These are phyloP conservation scores for Pachyramphus minor DNA, from an alignment of 2,113 vertebrate genomes.

Conservation along the genomic window DNA sequence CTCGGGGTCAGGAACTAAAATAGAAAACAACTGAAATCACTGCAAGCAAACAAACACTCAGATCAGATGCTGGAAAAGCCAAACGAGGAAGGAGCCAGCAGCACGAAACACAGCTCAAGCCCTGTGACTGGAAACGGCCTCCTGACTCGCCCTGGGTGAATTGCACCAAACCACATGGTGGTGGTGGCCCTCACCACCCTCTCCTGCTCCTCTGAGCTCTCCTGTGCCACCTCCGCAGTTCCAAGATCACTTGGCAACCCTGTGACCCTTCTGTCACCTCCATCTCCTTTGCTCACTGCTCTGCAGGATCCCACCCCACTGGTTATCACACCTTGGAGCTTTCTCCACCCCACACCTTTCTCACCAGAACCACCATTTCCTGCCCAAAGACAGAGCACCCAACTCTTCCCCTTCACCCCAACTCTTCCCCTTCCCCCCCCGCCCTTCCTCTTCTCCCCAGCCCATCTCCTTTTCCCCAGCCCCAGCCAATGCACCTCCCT, in stretches of 20 bases:
- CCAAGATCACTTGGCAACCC: neutral
- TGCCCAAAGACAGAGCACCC: neutral
- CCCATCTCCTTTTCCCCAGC: neutral
- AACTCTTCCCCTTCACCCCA: neutral
- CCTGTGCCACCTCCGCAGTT: neutral
- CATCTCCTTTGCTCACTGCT: neutral
- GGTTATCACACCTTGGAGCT: neutral
- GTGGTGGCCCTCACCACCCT: neutral
- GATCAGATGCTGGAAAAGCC: constrained; percentile 53
- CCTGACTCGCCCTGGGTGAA: neutral
- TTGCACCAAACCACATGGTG: neutral
- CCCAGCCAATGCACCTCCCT: neutral
- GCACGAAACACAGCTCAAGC: neutral
- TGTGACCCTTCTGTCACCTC: neutral
- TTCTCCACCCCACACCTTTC: neutral
- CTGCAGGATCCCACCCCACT: neutral
- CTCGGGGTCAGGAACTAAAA: constrained; percentile 56
- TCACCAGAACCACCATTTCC: neutral
- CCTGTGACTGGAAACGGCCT: constrained; percentile 23
- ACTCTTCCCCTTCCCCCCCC: neutral
- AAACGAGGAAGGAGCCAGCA: constrained; percentile 22
- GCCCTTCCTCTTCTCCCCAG: neutral
- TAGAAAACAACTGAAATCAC: constrained; percentile 65
- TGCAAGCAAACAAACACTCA: constrained; percentile 50
- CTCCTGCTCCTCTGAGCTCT: neutral